These are phyloP conservation scores for Scyliorhinus canicula DNA, from an alignment of 2,797 vertebrate genomes.

Conservation along the genomic window DNA sequence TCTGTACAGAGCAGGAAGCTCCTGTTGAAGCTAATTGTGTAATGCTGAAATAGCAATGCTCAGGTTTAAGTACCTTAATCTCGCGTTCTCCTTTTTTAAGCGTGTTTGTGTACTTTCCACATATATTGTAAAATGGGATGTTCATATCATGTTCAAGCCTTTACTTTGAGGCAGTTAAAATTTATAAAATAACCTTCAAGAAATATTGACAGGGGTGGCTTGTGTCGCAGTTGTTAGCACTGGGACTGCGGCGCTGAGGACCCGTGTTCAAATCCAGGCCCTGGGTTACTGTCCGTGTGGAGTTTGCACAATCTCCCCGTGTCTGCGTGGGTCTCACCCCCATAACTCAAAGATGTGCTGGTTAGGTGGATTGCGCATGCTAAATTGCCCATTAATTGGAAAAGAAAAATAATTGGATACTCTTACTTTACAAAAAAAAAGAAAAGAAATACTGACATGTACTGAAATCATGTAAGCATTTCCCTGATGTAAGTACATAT, in stretches of 20 bases:
- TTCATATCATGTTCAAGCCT: background rate
- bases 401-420: no score
- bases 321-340: no score
- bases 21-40: background rate
- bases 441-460: background rate
- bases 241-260: no score
- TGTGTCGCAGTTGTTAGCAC: no score
- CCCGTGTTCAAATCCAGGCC: no score
- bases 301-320: no score
- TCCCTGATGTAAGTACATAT: background rate
- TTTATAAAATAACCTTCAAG: background rate
- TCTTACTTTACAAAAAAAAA: no score
- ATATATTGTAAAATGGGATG: background rate
- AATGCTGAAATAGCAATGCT: background rate
- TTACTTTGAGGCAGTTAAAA: background rate
- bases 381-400: no score
- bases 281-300: no score
- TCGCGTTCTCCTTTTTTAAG: background rate
- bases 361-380: no score
- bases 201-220: no score
- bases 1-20: background rate
- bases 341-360: no score
- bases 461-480: background rate
- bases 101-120: background rate
- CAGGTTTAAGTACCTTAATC: background rate